Evolutionary conservation across 2,113 vertebrate genomes (phyloP).

Genomic region (Ammodramus savannarum): DNA sequence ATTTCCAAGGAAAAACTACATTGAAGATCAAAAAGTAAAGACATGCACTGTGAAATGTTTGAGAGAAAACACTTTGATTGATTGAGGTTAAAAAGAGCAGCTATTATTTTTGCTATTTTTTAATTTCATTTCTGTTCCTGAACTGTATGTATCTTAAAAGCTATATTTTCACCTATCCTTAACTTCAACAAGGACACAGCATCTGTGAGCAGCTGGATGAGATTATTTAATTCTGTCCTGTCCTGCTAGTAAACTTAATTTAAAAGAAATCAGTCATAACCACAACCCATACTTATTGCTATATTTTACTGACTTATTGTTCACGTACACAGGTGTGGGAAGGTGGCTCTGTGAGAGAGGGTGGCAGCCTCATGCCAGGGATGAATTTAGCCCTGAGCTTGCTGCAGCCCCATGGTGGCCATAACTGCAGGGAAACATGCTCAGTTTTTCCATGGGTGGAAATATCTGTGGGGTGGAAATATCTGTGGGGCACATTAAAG

Average conservation of each 20-base stretch:
- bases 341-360: fast-evolving
- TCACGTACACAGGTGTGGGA: not conserved
- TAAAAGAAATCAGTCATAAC: not conserved
- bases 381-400: not conserved
- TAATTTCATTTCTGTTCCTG: not conserved
- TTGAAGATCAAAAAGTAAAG: not conserved
- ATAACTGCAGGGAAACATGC: not conserved
- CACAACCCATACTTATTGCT: fast-evolving
- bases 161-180: not conserved
- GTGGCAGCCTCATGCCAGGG: fast-evolving
- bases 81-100: not conserved
- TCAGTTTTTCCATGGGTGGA: not conserved
- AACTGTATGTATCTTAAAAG: not conserved
- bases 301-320: not conserved
- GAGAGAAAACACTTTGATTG: not conserved
- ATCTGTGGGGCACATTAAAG: not conserved
- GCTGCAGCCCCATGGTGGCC: not conserved
- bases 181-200: not conserved
- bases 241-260: not conserved
- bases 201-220: not conserved
- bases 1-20: not conserved
- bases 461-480: not conserved
- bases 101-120: not conserved
- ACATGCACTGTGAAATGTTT: not conserved
- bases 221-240: not conserved